phyloP scores from a whole-genome alignment of 2,888 invertebrate species.

The Augiades crinisus region DNA sequence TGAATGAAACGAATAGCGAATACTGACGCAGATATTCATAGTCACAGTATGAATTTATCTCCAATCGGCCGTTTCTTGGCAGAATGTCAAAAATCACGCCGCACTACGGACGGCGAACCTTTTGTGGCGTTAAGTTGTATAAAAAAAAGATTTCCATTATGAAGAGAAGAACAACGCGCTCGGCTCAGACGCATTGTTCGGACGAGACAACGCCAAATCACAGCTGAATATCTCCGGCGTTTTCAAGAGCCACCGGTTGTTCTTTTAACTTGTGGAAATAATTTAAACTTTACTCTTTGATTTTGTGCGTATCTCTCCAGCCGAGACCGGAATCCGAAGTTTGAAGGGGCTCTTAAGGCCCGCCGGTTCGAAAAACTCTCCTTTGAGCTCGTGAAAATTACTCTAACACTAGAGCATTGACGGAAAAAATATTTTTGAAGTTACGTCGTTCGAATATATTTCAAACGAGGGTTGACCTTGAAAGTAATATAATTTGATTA shows the following conservation, averaged over 20 bases:
- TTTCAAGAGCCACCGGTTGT: conserved; percentile 18
- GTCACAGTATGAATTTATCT: conserved; percentile 22
- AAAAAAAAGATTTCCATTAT: conserved; percentile 24
- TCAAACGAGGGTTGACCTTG: too few relatives aligned
- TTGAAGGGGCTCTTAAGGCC: neutral
- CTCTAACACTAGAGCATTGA: neutral
- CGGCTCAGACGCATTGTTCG: conserved; percentile 16
- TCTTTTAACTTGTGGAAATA: conserved; percentile 15
- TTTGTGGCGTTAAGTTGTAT: conserved; percentile 20
- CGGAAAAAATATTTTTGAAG: neutral
- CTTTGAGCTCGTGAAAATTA: conserved; percentile 10
- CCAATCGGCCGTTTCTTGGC: conserved; percentile 26
- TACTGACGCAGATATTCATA: conserved; percentile 11
- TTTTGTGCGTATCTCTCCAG: conserved; percentile 1
- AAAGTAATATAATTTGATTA: too few relatives aligned
- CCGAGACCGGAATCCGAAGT: conserved; percentile 7
- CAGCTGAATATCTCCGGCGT: conserved; percentile 3
- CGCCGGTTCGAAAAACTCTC: conserved; percentile 4
- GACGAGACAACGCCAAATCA: conserved; percentile 16
- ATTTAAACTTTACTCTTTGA: conserved; percentile 20
- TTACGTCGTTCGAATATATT: too few relatives aligned
- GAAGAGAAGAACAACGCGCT: conserved; percentile 13
- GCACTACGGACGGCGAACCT: conserved; percentile 5
- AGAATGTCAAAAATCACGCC: conserved; percentile 27
- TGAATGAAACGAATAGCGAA: conserved; percentile 14